Conservation (phyloP, 1,140 invertebrate genomes). For the Papilio dardanus region DNA sequence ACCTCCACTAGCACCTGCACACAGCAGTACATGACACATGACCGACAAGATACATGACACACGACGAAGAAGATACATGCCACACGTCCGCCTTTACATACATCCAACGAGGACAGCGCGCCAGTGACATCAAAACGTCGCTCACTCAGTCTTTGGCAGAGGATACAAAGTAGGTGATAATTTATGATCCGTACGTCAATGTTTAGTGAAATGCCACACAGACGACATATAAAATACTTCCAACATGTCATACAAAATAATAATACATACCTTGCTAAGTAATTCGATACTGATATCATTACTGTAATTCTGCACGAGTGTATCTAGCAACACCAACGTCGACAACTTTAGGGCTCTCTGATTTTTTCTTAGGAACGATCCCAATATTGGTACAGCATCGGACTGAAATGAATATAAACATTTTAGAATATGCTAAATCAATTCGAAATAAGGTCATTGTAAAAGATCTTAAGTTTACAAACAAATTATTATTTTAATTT, state of each 20-base stretch:
- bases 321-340: constrained; percentile 95
- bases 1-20: constrained; percentile 81
- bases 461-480: too few species aligned
- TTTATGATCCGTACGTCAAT: not conserved
- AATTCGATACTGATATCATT: constrained; percentile 87
- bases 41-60: not conserved
- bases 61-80: not conserved
- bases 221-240: constrained; percentile 1
- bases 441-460: constrained; percentile 17
- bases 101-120: too few species aligned
- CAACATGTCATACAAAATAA: not conserved
- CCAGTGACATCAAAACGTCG: too few species aligned
- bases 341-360: constrained; percentile 96
- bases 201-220: not conserved
- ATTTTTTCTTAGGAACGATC: constrained; percentile 98
- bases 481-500: too few species aligned
- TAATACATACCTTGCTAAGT: constrained; percentile 85
- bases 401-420: constrained; percentile 79
- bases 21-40: not conserved
- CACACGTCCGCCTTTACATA: not conserved
- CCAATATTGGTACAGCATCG: constrained; percentile 95
- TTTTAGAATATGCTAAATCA: constrained; percentile 25
- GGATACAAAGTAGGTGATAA: too few species aligned
- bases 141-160: too few species aligned
- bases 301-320: constrained; percentile 93